Base-by-base conservation (phyloP, 2,797 vertebrate species). In the Pelobates cultripes region DNA sequence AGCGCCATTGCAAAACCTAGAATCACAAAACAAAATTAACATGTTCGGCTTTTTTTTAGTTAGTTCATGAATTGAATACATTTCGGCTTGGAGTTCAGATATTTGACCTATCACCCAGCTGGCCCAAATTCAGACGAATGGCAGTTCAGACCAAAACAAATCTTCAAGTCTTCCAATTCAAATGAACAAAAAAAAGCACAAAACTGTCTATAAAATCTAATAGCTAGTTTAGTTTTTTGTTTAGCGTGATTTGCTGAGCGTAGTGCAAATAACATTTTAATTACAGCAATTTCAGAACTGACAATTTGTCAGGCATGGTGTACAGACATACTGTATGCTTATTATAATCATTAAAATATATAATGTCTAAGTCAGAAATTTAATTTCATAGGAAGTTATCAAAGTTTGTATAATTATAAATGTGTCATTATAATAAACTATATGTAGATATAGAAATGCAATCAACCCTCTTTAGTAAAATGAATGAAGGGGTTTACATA, bases 211-310 rank as follows among this genome's bases (percentile, higher is more conserved):
- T 14, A 10, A 64, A 40, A 64, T 6, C 3, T 14, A 64, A 40
- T 14, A 14, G 5, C 15, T 61, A 61, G 15, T 61, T 17, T 17
- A 61, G 9, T 61, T 64, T 57, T 57, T 3, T 57, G 55, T 57
- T 57, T 12, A 12, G 61, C 28, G 17, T 40, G 10, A 64, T 64
- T 17, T 64, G 17, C 61, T 28, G 0, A 64, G 28, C 6, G n/a
- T 64, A 28, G 61, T 64, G 14, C 61, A 64, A 64, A 64, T 64
- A 64, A n/a, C n/a, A 64, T 40, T 64, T 64, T 64, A 14, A 64
- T 64, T 40, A 64, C 61, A 17, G n/a, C 17, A 40, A 64, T 64
- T 64, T 28, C 28, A 14, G 4, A 28, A 4, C 61, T 28, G n/a
- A 40, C 61, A 64, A 64, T 14, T 12, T 28, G 61, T 64, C 61